Base-by-base conservation (phyloP, 2,113 vertebrate genomes). In the Poecilia latipinna region DNA sequence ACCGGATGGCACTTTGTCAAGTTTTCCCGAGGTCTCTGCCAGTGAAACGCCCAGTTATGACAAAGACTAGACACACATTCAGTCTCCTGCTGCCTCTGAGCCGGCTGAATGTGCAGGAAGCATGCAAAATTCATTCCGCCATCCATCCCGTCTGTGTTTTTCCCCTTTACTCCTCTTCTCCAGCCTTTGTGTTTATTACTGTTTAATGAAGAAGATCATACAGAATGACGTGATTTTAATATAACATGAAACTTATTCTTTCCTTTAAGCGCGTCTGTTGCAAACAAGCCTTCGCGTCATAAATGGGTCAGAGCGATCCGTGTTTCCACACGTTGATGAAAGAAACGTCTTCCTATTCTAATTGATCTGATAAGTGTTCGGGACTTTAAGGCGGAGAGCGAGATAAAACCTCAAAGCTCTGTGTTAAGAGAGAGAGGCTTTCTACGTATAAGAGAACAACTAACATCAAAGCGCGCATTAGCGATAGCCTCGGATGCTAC, bases 1-100 rank as follows among this genome's bases (percentile, higher is more conserved):
- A 87, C 85, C 65, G 85, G 84, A 89, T 90, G 85, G 81, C 86
- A 75, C 73, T 75, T 75, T 65, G 84, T 90, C 89, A 87, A 85
- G 80, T 86, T 85, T 67, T 79, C 68, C 87, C 80, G 74, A 86
- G 74, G 28, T 54, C 86, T 61, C 65, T 61, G 71, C 74, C 75
- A 86, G 74, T 80, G 78, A 83, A 84, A 91, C 86, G 62, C 74
- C 79, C 77, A 77, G 63, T 73, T 68, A 75, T 69, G 57, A 65
- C 57, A 42, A 51, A 51, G 48, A 62, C 35, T 32, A 61, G 15
- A 42, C 61, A 61, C 68, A 33, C 67, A 65, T 62, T 61, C 68
- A 32, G 1, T 33, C 32, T 64, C 69, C 62, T 3, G 3, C 48
- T 65, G 37, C 31, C 48, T 75, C 32, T 87, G 71, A 80, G 57